phyloP scores from a whole-genome alignment of 1,140 invertebrate species.

The Apolygus lucorum region DNA sequence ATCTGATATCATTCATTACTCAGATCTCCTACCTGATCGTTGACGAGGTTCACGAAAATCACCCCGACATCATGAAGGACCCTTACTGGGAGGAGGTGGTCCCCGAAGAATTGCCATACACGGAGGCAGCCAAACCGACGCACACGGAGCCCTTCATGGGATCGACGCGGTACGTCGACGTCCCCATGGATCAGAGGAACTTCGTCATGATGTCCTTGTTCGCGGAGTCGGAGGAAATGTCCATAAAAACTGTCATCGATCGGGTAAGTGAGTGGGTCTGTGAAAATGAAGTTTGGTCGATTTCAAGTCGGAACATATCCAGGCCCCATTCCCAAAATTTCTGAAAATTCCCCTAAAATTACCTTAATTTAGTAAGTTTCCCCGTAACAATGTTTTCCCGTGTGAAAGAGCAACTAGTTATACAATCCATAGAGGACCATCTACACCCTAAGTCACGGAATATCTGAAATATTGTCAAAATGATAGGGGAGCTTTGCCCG shows the following conservation, averaged over 20 bases:
- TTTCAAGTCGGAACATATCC: not conserved
- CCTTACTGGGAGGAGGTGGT: constrained; percentile 30
- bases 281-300: not conserved
- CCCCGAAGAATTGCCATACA: constrained; percentile 28
- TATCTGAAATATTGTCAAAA: no score
- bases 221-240: constrained; percentile 6
- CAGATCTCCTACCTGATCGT: constrained; percentile 30
- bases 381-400: not conserved
- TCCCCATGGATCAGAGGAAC: constrained; percentile 18
- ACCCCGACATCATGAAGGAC: constrained; percentile 26
- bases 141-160: constrained; percentile 25
- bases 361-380: not conserved
- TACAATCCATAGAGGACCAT: no score
- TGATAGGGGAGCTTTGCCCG: no score
- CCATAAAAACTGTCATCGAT: constrained; percentile 4
- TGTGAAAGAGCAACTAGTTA: no score
- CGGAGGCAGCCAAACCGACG: constrained; percentile 25
- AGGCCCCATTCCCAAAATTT: no score
- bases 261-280: not conserved
- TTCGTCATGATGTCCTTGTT: constrained; percentile 14
- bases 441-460: no score
- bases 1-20: not conserved
- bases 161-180: constrained; percentile 21
- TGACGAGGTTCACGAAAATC: constrained; percentile 27
- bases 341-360: no score